Conservation (phyloP, 2,888 invertebrate genomes). For the Xestia xanthographa region DNA sequence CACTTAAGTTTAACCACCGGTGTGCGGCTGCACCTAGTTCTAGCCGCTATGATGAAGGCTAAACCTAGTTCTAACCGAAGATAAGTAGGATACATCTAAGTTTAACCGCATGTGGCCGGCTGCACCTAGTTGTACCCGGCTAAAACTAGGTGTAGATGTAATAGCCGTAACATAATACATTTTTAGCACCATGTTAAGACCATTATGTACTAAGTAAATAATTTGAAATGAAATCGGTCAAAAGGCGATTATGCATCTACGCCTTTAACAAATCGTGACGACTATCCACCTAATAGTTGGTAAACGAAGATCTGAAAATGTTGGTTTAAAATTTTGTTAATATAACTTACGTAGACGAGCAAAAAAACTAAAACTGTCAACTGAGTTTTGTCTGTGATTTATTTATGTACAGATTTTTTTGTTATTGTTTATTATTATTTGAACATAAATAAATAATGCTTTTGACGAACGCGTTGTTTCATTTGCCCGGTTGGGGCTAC, state of each 20-base stretch:
- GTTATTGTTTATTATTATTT: constrained; percentile 64
- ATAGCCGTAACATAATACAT: background rate
- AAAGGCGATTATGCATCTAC: background rate
- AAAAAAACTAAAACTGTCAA: constrained; percentile 24
- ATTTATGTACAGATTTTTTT: constrained; percentile 66
- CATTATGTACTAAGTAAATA: background rate
- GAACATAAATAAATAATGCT: constrained; percentile 66
- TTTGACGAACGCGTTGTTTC: constrained; percentile 50
- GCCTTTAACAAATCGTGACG: background rate
- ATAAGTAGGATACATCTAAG: too few relatives aligned
- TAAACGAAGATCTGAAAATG: background rate
- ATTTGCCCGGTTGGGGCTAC: background rate
- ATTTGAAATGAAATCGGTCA: background rate
- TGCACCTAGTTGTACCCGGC: too few relatives aligned
- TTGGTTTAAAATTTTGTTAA: background rate
- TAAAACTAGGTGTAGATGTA: too few relatives aligned
- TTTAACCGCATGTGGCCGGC: too few relatives aligned
- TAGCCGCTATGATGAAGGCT: too few relatives aligned
- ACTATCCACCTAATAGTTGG: background rate
- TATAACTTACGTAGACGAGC: background rate
- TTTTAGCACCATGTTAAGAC: background rate
- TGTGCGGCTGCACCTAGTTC: too few relatives aligned
- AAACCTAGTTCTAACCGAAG: too few relatives aligned
- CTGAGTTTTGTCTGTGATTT: constrained; percentile 70
- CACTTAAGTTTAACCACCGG: too few relatives aligned